A percentile compares a stretch with the other conserved stretches of the same genome.
phyloP scores from a whole-genome alignment of 2,797 vertebrate species.

The Peromyscus melanophrys region DNA sequence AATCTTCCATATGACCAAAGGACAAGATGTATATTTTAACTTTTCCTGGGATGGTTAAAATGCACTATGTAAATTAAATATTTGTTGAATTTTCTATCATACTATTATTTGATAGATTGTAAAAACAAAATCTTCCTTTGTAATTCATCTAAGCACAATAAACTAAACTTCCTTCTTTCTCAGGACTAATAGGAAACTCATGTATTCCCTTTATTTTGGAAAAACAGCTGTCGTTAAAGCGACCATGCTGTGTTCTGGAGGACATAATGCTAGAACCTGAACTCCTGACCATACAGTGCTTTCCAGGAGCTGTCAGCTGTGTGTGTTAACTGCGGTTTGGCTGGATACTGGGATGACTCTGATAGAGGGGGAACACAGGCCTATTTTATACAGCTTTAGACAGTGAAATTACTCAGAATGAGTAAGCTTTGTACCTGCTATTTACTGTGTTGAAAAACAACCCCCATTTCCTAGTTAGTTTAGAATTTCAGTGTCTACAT shows the following conservation, averaged over 20 bases:
- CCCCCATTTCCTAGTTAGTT: background rate
- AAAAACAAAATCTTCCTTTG: conserved; percentile 25
- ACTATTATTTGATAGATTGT: background rate
- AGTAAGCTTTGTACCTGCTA: background rate
- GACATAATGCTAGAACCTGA: background rate
- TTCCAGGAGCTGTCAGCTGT: background rate
- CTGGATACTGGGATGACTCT: background rate
- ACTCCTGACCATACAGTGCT: background rate
- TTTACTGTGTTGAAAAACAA: background rate
- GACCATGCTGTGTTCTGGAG: background rate
- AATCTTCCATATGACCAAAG: background rate
- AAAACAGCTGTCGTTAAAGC: background rate
- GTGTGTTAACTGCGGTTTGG: background rate
- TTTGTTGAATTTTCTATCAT: background rate
- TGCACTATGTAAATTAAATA: background rate
- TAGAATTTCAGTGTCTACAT: background rate
- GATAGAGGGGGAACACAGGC: background rate
- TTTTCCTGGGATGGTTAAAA: background rate
- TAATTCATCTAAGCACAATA: conserved; percentile 11
- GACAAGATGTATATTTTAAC: background rate
- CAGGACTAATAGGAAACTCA: background rate
- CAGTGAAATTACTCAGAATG: background rate
- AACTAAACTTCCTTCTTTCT: conserved; percentile 5
- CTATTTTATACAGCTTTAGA: background rate
- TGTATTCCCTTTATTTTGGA: background rate